A percentile compares a stretch with the other conserved stretches of the same genome.
Evolutionary conservation across 2,888 invertebrate genomes (phyloP).

Genomic region (Drosophila rubida): DNA sequence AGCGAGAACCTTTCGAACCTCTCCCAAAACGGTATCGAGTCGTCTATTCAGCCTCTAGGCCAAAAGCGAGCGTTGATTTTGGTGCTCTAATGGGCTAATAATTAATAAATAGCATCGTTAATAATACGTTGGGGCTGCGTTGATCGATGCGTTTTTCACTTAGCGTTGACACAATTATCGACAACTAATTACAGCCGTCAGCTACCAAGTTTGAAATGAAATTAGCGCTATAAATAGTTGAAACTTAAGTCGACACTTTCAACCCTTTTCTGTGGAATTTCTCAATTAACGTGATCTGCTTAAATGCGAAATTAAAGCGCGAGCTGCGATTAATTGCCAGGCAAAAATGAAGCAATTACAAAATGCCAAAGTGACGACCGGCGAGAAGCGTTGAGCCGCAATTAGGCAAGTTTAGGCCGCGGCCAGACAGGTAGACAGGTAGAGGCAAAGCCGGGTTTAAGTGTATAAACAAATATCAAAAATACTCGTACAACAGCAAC

Average conservation of each 20-base stretch:
- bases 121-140: conserved; percentile 32
- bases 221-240: background rate
- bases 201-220: conserved; percentile 28
- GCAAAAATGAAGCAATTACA: conserved; percentile 68
- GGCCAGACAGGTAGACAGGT: conserved; percentile 27
- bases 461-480: conserved; percentile 44
- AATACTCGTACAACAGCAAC: conserved; percentile 59
- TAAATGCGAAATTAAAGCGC: conserved; percentile 51
- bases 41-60: conserved; percentile 37
- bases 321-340: conserved; percentile 57
- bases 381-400: conserved; percentile 66
- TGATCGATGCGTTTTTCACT: conserved; percentile 57
- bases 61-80: conserved; percentile 8
- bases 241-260: background rate
- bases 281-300: conserved; percentile 48
- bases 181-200: conserved; percentile 42
- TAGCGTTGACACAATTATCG: conserved; percentile 58
- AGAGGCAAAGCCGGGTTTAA: conserved; percentile 25
- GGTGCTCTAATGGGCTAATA: conserved; percentile 66
- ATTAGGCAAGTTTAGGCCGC: conserved; percentile 53
- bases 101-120: conserved; percentile 56
- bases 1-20: conserved; percentile 44
- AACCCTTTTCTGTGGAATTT: background rate
- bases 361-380: conserved; percentile 59
- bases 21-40: conserved; percentile 54